Conservation (phyloP, 1,140 invertebrate genomes). For the Scaptomyza hsui region DNA sequence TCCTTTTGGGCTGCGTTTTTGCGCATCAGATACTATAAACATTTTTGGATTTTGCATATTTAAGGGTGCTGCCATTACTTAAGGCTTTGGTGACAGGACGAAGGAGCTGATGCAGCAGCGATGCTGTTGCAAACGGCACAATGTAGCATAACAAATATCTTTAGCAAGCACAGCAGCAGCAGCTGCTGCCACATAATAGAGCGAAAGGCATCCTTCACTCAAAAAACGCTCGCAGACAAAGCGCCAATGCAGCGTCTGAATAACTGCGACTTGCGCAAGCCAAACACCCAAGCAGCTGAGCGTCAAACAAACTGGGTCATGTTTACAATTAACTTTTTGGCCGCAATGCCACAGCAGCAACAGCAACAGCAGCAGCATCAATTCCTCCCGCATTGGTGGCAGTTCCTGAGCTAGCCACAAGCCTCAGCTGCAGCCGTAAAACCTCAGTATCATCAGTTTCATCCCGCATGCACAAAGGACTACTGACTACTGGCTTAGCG, state of each 20-base stretch:
- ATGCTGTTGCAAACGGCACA: conserved; percentile 38
- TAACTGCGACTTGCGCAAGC: conserved; percentile 13
- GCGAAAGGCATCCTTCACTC: conserved; percentile 61
- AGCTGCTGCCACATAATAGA: conserved; percentile 61
- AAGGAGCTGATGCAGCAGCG: neutral
- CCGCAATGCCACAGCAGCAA: conserved; percentile 26
- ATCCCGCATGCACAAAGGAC: conserved; percentile 76
- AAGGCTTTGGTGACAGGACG: conserved; percentile 68
- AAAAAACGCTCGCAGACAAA: conserved; percentile 20
- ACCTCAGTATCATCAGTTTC: conserved; percentile 49
- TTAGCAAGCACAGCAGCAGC: conserved; percentile 15
- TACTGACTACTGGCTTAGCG: conserved; percentile 44
- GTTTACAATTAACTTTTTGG: conserved; percentile 80
- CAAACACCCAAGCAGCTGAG: conserved; percentile 5
- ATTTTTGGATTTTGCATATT: conserved; percentile 78
- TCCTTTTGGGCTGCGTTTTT: conserved; percentile 34
- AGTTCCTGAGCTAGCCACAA: conserved; percentile 34
- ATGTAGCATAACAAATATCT: conserved; percentile 70
- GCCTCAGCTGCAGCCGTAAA: conserved; percentile 32
- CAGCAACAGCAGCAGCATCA: conserved; percentile 16
- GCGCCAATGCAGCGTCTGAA: neutral
- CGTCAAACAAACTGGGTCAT: conserved; percentile 65
- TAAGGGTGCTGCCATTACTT: conserved; percentile 65
- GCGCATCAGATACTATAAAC: conserved; percentile 75
- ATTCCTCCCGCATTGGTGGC: conserved; percentile 12